Conservation (phyloP, 2,113 vertebrate genomes). For the Cairina moschata region DNA sequence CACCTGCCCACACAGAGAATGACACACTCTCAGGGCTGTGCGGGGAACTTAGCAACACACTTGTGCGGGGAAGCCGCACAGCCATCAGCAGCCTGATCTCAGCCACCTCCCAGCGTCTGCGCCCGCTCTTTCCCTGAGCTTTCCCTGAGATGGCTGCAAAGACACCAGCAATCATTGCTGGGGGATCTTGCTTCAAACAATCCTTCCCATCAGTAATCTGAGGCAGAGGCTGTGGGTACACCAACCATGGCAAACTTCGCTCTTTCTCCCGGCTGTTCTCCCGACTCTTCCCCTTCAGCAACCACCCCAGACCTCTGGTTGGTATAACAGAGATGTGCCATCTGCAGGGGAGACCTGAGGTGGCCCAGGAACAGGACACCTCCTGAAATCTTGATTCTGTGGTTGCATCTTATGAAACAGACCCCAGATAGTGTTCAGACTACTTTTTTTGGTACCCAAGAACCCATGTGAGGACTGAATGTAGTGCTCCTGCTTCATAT, state of each 20-base stretch:
- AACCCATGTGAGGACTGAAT: background rate
- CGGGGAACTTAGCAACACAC: slow-evolving; percentile 16
- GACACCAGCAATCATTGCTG: accelerated
- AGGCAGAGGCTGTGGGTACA: background rate
- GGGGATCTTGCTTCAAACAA: background rate
- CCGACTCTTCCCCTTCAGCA: background rate
- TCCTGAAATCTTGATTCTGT: background rate
- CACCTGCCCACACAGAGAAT: background rate
- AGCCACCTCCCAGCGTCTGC: background rate
- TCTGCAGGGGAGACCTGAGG: background rate
- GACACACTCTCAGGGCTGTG: slow-evolving; percentile 8
- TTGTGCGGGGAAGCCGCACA: background rate
- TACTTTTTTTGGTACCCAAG: background rate
- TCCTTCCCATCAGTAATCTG: background rate
- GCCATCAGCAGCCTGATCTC: background rate
- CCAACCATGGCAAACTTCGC: accelerated
- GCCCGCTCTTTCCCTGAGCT: background rate
- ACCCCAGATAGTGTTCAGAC: background rate
- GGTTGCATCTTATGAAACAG: background rate
- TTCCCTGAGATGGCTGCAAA: background rate
- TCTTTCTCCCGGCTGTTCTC: background rate
- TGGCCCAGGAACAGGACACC: background rate
- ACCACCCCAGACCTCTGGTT: background rate
- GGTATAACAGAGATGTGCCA: background rate
- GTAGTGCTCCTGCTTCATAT: background rate